These are phyloP conservation scores for Diplazon laetatorius DNA, from an alignment of 2,888 invertebrate genomes.

Conservation along the genomic window DNA sequence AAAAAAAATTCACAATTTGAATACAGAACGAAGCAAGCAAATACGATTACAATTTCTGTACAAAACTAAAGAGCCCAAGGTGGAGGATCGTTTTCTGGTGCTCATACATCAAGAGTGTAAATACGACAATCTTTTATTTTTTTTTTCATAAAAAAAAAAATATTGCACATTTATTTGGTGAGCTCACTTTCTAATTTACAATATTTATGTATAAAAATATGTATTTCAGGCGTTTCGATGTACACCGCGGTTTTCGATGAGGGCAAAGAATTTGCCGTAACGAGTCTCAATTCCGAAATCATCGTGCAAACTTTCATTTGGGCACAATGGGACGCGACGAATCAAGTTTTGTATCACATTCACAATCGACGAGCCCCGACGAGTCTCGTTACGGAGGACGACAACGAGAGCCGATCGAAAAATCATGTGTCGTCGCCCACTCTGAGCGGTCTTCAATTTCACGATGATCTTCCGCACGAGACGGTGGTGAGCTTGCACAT, in stretches of 20 bases:
- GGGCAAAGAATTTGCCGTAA: constrained; percentile 66
- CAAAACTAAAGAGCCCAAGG: constrained; percentile 82
- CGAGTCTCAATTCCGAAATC: constrained; percentile 80
- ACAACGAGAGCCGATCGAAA: constrained; percentile 84
- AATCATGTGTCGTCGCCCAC: constrained; percentile 85
- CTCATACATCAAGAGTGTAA: constrained; percentile 92
- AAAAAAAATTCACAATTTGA: constrained; percentile 80
- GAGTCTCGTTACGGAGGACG: constrained; percentile 87
- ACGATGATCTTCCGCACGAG: constrained; percentile 93
- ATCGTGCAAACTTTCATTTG: constrained; percentile 90
- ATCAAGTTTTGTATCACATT: constrained; percentile 92
- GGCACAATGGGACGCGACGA: constrained; percentile 93
- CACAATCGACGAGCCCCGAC: constrained; percentile 89
- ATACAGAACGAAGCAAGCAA: constrained; percentile 87
- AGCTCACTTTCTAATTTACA: constrained; percentile 19
- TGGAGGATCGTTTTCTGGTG: constrained; percentile 87
- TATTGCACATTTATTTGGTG: constrained; percentile 1
- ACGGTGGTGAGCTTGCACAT: constrained; percentile 90
- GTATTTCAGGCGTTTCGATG: constrained; percentile 74
- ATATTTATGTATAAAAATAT: constrained; percentile 8
- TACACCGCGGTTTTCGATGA: constrained; percentile 73
- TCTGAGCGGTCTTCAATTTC: constrained; percentile 93
- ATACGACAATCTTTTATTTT: constrained; percentile 73
- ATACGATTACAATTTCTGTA: constrained; percentile 92
- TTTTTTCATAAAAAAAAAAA: constrained; percentile 2